Percentiles rank a stretch among this genome's conserved stretches.
phyloP scores from a whole-genome alignment of 1,140 invertebrate genomes.

The Cotesia chilonis region DNA sequence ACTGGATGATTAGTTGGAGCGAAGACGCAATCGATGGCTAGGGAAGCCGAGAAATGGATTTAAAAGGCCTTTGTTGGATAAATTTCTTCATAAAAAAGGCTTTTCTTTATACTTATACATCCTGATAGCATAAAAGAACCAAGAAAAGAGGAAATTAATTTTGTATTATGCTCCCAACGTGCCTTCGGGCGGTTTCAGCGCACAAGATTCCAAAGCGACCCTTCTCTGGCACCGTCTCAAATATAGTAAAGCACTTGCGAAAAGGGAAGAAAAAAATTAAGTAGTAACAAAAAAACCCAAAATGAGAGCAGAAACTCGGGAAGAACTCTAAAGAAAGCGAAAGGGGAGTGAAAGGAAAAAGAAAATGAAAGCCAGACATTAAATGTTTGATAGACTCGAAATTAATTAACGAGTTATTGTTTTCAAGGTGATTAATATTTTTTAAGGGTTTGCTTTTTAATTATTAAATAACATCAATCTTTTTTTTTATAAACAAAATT shows the following conservation, averaged over 20 bases:
- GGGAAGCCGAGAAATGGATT: no score
- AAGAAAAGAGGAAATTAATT: slow-evolving; percentile 47
- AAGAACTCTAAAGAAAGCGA: not conserved
- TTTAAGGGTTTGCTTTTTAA: no score
- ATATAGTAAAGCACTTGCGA: not conserved
- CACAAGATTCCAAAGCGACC: slow-evolving; percentile 24
- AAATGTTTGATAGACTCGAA: no score
- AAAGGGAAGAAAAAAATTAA: slow-evolving; percentile 24
- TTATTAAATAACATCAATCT: no score
- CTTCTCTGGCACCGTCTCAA: slow-evolving; percentile 1
- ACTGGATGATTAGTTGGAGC: no score
- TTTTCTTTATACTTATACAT: no score
- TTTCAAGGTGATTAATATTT: not conserved
- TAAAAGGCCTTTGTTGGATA: no score
- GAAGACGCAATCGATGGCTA: no score
- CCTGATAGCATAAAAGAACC: slow-evolving; percentile 14
- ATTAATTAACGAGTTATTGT: not conserved
- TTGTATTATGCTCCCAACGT: slow-evolving; percentile 46
- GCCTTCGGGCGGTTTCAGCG: slow-evolving; percentile 37
- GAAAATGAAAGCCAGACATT: no score
- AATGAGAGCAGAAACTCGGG: not conserved
- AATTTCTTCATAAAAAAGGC: no score
- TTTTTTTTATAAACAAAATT: no score
- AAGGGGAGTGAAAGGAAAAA: not conserved
- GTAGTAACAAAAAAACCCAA: slow-evolving; percentile 4